A percentile compares a stretch with the other conserved stretches of the same genome.
phyloP scores from a whole-genome alignment of 2,113 vertebrate species.

The Dromiciops gliroides region DNA sequence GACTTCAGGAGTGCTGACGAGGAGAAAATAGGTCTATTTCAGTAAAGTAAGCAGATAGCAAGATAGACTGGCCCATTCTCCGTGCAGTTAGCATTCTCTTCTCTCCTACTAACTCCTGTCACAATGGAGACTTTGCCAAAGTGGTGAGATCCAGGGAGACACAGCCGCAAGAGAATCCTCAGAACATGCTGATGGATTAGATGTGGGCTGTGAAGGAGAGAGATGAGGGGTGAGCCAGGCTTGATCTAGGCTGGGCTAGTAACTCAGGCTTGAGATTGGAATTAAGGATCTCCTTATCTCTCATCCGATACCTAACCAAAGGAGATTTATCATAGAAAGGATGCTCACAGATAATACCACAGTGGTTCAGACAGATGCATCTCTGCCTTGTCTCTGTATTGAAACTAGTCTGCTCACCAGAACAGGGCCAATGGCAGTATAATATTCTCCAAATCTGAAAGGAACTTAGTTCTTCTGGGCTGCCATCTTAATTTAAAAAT shows the following conservation, averaged over 20 bases:
- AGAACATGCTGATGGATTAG: background rate
- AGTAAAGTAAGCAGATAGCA: background rate
- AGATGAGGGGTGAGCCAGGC: background rate
- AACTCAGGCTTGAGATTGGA: background rate
- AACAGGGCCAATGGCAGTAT: background rate
- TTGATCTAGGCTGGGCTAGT: background rate
- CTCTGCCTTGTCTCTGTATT: background rate
- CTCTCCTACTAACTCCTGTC: background rate
- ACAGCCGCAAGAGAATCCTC: background rate
- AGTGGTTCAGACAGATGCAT: background rate
- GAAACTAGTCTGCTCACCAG: background rate
- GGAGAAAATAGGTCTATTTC: background rate
- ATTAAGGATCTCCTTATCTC: background rate
- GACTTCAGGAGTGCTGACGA: background rate
- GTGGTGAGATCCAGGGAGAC: slow-evolving; percentile 13
- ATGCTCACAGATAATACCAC: background rate
- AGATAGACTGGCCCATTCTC: background rate
- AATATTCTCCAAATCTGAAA: background rate
- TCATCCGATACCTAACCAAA: background rate
- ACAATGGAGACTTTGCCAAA: background rate
- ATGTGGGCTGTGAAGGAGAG: background rate
- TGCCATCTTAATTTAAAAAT: background rate
- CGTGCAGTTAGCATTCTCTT: background rate
- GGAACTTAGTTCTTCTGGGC: background rate
- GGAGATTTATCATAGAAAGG: background rate